Evolutionary conservation across 2,888 invertebrate species (phyloP).

Genomic region (Hirudinaria manillensis): DNA sequence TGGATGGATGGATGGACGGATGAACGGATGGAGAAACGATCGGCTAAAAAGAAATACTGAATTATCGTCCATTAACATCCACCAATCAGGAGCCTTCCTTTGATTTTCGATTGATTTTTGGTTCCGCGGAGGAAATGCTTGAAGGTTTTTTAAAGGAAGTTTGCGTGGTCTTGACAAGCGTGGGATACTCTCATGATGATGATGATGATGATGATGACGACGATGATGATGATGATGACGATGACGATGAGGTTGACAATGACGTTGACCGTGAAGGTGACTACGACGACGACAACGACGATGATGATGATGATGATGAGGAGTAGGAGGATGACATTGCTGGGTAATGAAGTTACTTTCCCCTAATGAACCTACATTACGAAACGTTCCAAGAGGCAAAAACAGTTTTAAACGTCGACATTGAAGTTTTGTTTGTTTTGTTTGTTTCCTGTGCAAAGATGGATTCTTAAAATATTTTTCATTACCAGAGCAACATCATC

Average conservation of each 20-base stretch:
- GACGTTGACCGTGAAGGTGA: not conserved
- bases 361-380: not conserved
- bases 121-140: too few species aligned
- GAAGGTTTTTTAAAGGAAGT: too few species aligned
- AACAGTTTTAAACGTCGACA: not conserved
- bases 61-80: too few species aligned
- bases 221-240: constrained; percentile 6
- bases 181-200: not conserved
- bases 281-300: constrained; percentile 4
- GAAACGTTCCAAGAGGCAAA: not conserved
- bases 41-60: too few species aligned
- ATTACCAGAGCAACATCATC: constrained; percentile 23
- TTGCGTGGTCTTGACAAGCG: not conserved
- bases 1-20: too few species aligned
- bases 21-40: too few species aligned
- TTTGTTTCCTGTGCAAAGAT: not conserved
- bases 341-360: not conserved
- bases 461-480: not conserved
- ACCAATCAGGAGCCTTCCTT: too few species aligned
- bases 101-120: too few species aligned
- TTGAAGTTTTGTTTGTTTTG: not conserved
- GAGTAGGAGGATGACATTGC: constrained; percentile 3
- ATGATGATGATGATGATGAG: constrained; percentile 11
- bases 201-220: constrained; percentile 18
- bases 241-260: constrained; percentile 1